These are phyloP conservation scores for Porites lutea DNA, from an alignment of 64 coral and sea anemone genomes.

Conservation along the genomic window DNA sequence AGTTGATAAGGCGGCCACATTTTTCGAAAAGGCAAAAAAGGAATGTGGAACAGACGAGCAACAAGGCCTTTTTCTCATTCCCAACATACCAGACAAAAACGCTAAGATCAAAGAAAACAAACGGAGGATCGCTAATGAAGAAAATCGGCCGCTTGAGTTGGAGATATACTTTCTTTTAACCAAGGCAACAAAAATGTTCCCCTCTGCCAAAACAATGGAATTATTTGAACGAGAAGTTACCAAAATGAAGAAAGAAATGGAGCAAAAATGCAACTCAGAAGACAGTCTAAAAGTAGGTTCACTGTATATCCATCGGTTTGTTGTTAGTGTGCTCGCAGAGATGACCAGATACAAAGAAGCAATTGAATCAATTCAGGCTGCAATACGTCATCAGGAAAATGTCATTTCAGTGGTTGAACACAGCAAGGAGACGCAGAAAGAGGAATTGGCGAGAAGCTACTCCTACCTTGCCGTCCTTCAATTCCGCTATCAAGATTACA, in stretches of 20 bases:
- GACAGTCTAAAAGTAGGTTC: neutral
- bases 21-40: neutral
- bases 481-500: neutral
- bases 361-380: neutral
- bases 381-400: neutral
- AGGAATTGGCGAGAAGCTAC: neutral
- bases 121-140: neutral
- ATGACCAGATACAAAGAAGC: slow-evolving; percentile 9
- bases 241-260: neutral
- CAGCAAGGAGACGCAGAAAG: neutral
- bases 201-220: neutral
- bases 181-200: neutral
- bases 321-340: neutral
- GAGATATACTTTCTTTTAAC: neutral
- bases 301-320: neutral
- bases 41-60: neutral
- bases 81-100: no score
- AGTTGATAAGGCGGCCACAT: neutral
- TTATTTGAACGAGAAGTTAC: neutral
- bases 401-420: no score
- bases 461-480: slow-evolving; percentile 1
- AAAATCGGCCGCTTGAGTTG: neutral
- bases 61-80: neutral
- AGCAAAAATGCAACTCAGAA: neutral
- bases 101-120: neutral